Conservation (phyloP, 2,888 invertebrate genomes). For the Horisme vitalbata region DNA sequence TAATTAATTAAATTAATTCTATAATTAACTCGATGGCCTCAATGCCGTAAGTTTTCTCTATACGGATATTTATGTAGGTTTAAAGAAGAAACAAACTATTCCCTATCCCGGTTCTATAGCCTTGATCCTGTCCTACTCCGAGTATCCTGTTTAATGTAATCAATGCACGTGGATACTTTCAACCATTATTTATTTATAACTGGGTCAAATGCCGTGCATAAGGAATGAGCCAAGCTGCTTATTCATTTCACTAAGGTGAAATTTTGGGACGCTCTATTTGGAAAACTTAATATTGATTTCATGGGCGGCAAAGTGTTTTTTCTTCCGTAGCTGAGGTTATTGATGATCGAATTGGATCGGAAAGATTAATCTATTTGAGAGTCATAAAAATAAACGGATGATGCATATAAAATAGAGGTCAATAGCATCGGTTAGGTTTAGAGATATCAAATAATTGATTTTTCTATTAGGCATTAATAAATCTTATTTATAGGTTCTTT, state of each 20-base stretch:
- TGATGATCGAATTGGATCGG: neutral
- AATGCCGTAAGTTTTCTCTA: neutral
- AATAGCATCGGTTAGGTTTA: slow-evolving; percentile 19
- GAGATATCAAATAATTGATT: slow-evolving; percentile 15
- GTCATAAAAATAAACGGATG: slow-evolving; percentile 8
- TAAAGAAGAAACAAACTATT: neutral
- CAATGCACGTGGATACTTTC: slow-evolving; percentile 30
- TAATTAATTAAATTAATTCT: no score
- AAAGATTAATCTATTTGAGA: neutral
- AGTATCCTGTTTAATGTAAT: slow-evolving; percentile 45
- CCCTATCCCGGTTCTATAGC: slow-evolving; percentile 32
- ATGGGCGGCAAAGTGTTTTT: neutral
- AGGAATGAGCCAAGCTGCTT: slow-evolving; percentile 51
- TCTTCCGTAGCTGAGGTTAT: neutral
- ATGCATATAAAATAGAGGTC: slow-evolving; percentile 20
- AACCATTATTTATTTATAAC: slow-evolving; percentile 39
- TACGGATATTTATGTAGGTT: neutral
- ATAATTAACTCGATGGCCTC: no score
- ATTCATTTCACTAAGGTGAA: slow-evolving; percentile 47
- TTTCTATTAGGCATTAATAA: slow-evolving; percentile 17
- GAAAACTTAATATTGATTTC: neutral
- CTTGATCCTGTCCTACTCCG: slow-evolving; percentile 39
- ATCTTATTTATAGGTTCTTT: neutral
- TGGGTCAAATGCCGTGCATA: slow-evolving; percentile 55
- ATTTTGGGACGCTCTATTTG: slow-evolving; percentile 39